Evolutionary conservation across 1,140 invertebrate genomes (phyloP), one percentile per base, ranked within the genome.

Genomic region (Bombus pascuorum): DNA sequence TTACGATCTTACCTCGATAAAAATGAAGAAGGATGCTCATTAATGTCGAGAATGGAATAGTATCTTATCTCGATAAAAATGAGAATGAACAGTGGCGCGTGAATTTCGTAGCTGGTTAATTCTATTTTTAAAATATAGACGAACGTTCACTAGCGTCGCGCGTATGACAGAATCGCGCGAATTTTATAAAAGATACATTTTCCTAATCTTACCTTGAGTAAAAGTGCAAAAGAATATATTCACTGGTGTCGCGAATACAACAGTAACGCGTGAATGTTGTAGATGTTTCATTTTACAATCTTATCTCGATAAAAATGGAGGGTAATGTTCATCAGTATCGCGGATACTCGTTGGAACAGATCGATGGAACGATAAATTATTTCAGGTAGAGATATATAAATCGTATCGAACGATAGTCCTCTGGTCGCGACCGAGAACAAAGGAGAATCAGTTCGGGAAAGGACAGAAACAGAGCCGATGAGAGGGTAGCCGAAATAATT

Each of bases 401-500:
- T 74, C 34, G 70, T 68, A 57, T 68, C 57, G 62, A 80, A 85
- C 6, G 53, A 85, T 42, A 84, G 77, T 25, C 37, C 18, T 22
- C 2, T n/a, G 28, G 59, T 39, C 25, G 66, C 34, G 32, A 59
- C 44, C 10, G 34, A 32, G 86, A 86, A 90, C 89, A 90, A 90
- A 90, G 89, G 78, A 71, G 86, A 85, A 85, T 66, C 68, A 79
- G 71, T 78, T 28, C 34, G 57, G 70, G 77, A 80, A 85, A 81
- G 82, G 86, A 90, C 86, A 85, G 82, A 85, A 80, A 90, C 75
- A 47, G 76, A 88, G 71, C 42, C 85, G 85, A 91, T 86, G 88
- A 90, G 87, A 87, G 87, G 82, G 87, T 81, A 86, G 79, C 82
- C 89, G 81, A 88, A 91, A 87, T 91, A 93, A 92, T 93, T 92